phyloP scores from a whole-genome alignment of 2,797 vertebrate genomes.

The Xenops minutus region DNA sequence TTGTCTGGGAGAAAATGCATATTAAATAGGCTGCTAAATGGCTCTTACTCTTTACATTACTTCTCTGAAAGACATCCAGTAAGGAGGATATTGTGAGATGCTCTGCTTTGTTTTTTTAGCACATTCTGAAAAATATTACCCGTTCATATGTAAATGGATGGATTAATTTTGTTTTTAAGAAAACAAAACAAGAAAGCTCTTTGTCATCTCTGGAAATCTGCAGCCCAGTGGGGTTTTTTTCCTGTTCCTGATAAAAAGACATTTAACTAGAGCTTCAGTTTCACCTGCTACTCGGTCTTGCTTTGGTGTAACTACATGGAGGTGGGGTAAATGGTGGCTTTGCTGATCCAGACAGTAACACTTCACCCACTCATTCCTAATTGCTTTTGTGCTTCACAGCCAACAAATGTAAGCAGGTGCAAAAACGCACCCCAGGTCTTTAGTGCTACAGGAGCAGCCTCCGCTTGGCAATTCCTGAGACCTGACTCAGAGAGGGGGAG shows the following conservation, averaged over 20 bases:
- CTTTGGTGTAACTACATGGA: background rate
- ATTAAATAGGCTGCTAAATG: background rate
- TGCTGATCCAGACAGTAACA: background rate
- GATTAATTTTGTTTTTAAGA: background rate
- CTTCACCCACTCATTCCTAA: background rate
- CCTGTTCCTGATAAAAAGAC: background rate
- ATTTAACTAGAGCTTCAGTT: background rate
- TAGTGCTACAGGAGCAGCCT: background rate
- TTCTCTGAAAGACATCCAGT: background rate
- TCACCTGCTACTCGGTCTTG: background rate
- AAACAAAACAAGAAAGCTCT: background rate
- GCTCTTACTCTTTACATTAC: background rate
- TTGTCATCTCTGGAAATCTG: background rate
- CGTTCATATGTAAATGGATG: background rate
- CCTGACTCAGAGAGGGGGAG: background rate
- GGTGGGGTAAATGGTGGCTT: background rate
- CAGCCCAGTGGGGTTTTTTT: background rate
- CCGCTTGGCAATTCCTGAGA: background rate
- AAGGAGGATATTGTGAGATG: background rate
- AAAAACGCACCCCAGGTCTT: background rate
- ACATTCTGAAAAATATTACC: background rate
- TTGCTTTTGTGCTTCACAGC: background rate
- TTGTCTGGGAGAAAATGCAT: background rate
- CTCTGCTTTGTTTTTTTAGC: background rate
- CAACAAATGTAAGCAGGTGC: fast-evolving